A percentile compares a stretch with the other conserved stretches of the same genome.
Conservation (phyloP, 2,888 invertebrate species). For the Acanthococcus lagerstroemiae region DNA sequence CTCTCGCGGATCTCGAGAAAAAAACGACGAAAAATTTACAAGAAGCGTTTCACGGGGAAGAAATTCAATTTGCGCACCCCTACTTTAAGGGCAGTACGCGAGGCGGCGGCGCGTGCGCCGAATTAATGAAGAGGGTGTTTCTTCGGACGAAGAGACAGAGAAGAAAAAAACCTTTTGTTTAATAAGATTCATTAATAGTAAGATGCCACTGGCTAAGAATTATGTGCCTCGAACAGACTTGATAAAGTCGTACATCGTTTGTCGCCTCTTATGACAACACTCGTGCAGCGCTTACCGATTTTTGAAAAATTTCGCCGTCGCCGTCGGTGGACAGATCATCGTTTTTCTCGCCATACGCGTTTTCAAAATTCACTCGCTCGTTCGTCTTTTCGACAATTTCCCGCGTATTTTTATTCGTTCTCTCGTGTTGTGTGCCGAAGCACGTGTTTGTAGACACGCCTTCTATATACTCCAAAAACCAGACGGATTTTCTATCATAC, state of each 20-base stretch:
- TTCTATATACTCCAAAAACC: slow-evolving; percentile 5
- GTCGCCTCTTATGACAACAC: slow-evolving; percentile 24
- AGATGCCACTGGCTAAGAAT: slow-evolving; percentile 31
- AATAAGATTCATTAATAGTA: slow-evolving; percentile 51
- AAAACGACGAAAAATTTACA: no score
- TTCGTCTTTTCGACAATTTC: slow-evolving; percentile 21
- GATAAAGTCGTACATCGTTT: slow-evolving; percentile 29
- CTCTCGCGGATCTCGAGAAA: no score
- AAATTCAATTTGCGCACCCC: slow-evolving; percentile 30
- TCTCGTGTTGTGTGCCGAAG: slow-evolving; percentile 27
- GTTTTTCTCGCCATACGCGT: not conserved
- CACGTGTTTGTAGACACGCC: slow-evolving; percentile 30
- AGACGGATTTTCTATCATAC: no score
- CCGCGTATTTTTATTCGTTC: slow-evolving; percentile 30
- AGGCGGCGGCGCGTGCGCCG: slow-evolving; percentile 7
- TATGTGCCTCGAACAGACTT: slow-evolving; percentile 31
- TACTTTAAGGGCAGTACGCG: slow-evolving; percentile 30
- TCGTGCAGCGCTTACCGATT: slow-evolving; percentile 23
- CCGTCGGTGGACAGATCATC: slow-evolving; percentile 1
- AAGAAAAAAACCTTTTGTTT: slow-evolving; percentile 41
- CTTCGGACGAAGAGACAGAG: slow-evolving; percentile 25
- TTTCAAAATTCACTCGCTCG: slow-evolving; percentile 1
- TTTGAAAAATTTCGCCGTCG: slow-evolving; percentile 20
- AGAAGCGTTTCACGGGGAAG: not conserved
- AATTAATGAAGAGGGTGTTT: slow-evolving; percentile 30